phyloP scores from a whole-genome alignment of 2,797 vertebrate species.

The Decapterus maruadsi region DNA sequence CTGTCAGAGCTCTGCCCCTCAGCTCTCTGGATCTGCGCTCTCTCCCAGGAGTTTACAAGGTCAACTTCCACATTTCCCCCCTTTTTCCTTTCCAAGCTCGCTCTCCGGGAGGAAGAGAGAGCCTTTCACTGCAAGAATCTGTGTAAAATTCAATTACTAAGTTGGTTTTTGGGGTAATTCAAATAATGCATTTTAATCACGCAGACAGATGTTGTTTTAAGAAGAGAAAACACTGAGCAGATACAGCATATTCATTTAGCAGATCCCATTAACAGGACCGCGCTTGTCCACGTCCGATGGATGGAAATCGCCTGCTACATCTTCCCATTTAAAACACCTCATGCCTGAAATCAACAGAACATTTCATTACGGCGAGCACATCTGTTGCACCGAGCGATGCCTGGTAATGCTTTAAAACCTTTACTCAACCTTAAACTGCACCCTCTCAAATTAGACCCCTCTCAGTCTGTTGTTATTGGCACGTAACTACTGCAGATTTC shows the following conservation, averaged over 20 bases:
- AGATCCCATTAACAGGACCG: constrained; percentile 37
- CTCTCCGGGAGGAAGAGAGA: constrained; percentile 52
- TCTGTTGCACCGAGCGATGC: constrained; percentile 73
- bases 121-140: constrained; percentile 55
- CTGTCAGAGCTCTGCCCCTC: constrained; percentile 68
- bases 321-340: constrained; percentile 52
- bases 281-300: constrained; percentile 25
- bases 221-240: constrained; percentile 21
- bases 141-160: constrained; percentile 72
- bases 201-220: constrained; percentile 51
- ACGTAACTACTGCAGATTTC: constrained; percentile 82
- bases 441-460: constrained; percentile 78
- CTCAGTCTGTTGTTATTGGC: constrained; percentile 85
- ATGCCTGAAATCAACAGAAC: constrained; percentile 77
- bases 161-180: constrained; percentile 59
- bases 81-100: constrained; percentile 43
- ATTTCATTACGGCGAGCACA: constrained; percentile 69
- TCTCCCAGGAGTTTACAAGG: constrained; percentile 69
- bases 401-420: constrained; percentile 79
- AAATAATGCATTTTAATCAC: constrained; percentile 60
- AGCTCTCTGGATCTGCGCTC: constrained; percentile 53
- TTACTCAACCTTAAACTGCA: constrained; percentile 74
- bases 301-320: constrained; percentile 42
- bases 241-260: constrained; percentile 39
- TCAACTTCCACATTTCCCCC: constrained; percentile 72